Conservation (phyloP, 92 coral and sea anemone species). For the Siderastrea siderea region DNA sequence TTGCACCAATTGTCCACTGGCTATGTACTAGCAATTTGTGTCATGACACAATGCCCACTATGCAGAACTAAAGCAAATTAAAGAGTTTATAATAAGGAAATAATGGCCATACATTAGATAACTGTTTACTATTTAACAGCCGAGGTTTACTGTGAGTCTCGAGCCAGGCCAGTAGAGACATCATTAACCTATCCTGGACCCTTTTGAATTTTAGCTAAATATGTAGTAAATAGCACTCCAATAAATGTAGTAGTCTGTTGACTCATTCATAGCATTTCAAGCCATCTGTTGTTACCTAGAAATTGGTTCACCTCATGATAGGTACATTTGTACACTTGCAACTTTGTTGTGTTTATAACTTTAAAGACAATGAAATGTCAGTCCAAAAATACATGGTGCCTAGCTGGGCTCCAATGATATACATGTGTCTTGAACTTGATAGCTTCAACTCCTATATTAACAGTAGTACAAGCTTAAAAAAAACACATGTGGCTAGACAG, state of each 20-base stretch:
- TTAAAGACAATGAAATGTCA: conserved; percentile 21
- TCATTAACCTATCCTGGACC: conserved; percentile 12
- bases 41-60: too few species aligned
- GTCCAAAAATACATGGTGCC: neutral
- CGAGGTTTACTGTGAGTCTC: neutral
- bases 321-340: conserved; percentile 10
- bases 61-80: too few species aligned
- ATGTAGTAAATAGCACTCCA: neutral
- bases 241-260: conserved; percentile 6
- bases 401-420: too few species aligned
- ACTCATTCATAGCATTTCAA: conserved; percentile 3
- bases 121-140: neutral
- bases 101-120: too few species aligned
- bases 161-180: conserved; percentile 5
- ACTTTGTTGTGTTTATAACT: conserved; percentile 10
- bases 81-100: too few species aligned
- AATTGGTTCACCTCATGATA: conserved; percentile 16
- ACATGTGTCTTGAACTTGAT: too few species aligned
- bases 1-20: too few species aligned
- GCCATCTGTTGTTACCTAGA: conserved; percentile 8
- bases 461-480: too few species aligned
- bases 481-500: too few species aligned
- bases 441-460: too few species aligned
- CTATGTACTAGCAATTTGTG: too few species aligned
- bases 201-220: conserved; percentile 1